Evolutionary conservation across 2,113 vertebrate genomes (phyloP).

Genomic region (Laticauda laticaudata): DNA sequence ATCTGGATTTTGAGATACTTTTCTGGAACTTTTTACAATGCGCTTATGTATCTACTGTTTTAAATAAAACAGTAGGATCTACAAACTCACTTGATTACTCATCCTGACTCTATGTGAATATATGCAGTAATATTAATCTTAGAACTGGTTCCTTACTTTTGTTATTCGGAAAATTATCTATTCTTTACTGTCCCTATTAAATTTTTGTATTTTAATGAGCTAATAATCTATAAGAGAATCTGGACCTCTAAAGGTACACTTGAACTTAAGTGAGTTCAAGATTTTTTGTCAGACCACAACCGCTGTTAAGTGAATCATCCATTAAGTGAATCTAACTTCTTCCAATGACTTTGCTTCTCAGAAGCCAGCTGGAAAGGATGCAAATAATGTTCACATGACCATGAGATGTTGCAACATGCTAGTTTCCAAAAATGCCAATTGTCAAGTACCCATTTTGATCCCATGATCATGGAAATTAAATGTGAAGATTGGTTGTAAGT

Average conservation of each 20-base stretch:
- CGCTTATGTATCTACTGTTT: not conserved
- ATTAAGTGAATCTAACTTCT: not conserved
- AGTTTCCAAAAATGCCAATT: not conserved
- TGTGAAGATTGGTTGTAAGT: not conserved
- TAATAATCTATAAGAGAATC: not conserved
- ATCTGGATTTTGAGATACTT: no score
- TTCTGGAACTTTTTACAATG: not conserved
- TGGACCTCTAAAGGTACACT: not conserved
- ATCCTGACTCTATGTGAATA: not conserved
- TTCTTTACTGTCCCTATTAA: not conserved
- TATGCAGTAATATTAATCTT: not conserved
- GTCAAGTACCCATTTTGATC: not conserved
- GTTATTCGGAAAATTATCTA: not conserved
- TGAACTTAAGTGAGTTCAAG: not conserved
- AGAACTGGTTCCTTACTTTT: not conserved
- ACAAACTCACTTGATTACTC: not conserved
- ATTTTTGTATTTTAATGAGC: not conserved
- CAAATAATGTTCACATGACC: not conserved
- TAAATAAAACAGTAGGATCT: not conserved
- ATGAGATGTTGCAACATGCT: not conserved
- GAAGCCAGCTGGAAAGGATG: not conserved
- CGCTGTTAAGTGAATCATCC: not conserved
- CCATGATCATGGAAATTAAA: not conserved
- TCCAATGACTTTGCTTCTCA: not conserved
- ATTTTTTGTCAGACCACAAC: not conserved